Base-by-base conservation (phyloP, 1,140 invertebrate genomes). In the Zophobas morio region DNA sequence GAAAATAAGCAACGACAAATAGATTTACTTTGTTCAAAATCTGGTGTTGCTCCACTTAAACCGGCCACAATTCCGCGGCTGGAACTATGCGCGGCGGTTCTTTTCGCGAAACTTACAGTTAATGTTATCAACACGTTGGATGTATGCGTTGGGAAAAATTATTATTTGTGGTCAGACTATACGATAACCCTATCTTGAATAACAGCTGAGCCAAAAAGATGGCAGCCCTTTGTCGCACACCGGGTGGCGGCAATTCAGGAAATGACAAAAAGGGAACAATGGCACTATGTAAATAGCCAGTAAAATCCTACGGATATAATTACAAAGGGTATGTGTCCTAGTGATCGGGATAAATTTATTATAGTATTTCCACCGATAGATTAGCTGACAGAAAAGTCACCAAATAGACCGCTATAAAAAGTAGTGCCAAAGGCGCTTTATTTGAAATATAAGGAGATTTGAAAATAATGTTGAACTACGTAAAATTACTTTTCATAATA, bases 141-240 rank as follows among this genome's bases (percentile, higher is more conserved):
- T 3, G 40, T 76, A 5, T 6, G 53, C 3, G 57, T 78, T 53
- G 35, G 20, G 20, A 20, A 57, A 1, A 60, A 83, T 2, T 35
- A 46, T 4, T 76, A 40, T 54, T 85, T 84, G 77, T 88, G 87
- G 85, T 83, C 82, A 1, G 86, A 88, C 74, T 87, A 86, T 1
- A 86, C 84, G 0, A 84, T 88, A 0, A 85, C 86, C 0, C 74
- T 86, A 2, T 80, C 81, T 1, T 86, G 85, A 85, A 53, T 87
- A 4, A 77, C 82, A 49, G 82, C 73, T 8, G 75, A 77, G 0
- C 60, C 79, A 32, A 78, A 40, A 35, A 75, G 56, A 46, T 85
- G 83, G 83, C 83, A 84, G 51, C 81, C 70, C 6, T 87, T 86
- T 73, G 83, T 87, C 0, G 82, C 83, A 5, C 85, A 86, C 57